Conservation (phyloP, 2,888 invertebrate species). For the Hydraecia micacea region DNA sequence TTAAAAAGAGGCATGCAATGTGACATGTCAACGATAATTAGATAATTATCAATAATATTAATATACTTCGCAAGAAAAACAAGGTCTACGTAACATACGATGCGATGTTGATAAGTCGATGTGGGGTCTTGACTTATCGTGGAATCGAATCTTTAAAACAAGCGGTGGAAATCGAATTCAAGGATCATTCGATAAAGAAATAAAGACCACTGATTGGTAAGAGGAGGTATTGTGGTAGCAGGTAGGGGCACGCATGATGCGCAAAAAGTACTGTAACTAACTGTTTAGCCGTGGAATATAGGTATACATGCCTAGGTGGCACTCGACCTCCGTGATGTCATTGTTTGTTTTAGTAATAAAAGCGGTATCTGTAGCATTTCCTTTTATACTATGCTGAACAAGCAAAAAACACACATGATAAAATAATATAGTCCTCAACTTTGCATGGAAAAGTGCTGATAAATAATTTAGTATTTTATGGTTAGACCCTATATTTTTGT, state of each 20-base stretch:
- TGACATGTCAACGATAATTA: slow-evolving; percentile 35
- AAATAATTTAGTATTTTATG: not conserved
- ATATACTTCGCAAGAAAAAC: slow-evolving; percentile 45
- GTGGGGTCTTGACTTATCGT: slow-evolving; percentile 50
- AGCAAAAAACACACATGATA: not conserved
- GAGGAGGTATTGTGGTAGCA: not conserved
- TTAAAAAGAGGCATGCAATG: slow-evolving; percentile 39
- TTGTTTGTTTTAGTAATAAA: not conserved
- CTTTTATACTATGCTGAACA: not conserved
- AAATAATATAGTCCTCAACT: not conserved
- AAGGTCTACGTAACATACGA: slow-evolving; percentile 39
- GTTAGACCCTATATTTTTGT: not conserved
- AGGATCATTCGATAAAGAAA: not conserved
- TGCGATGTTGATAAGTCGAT: slow-evolving; percentile 36
- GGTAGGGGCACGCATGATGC: not conserved
- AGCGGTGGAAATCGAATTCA: not conserved
- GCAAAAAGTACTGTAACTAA: not conserved
- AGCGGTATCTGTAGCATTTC: not conserved
- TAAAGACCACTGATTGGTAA: not conserved
- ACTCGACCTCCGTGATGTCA: not conserved
- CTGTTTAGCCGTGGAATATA: not conserved
- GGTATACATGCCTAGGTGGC: not conserved
- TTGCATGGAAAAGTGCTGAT: not conserved
- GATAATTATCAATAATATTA: slow-evolving; percentile 35
- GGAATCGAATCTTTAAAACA: not conserved